Base-by-base conservation (phyloP, 2,113 vertebrate genomes). In the Empidonax alnorum region DNA sequence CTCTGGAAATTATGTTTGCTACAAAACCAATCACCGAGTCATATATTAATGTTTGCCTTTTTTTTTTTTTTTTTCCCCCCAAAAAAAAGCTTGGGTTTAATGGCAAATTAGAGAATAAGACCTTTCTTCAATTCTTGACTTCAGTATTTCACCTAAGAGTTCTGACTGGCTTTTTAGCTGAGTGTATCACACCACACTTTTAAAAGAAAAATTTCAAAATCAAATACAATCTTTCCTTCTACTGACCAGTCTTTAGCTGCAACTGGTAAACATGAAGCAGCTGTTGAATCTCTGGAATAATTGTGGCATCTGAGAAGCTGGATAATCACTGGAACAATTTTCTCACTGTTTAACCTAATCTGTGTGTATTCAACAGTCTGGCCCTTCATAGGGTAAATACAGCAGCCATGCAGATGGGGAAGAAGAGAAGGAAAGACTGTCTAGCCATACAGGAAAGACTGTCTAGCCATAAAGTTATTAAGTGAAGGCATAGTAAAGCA, bases 351-450 rank as follows among this genome's bases (percentile, higher is more conserved):
- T 91, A 76, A 91, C 46, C 17, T 74, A 76, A 92, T 67, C 59
- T 90, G 19, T 73, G 93, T 96, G 66, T 65, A 87, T 92, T 91
- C 83, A 90, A 85, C 50, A 83, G 59, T 86, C 59, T 93, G 68
- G 33, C 47, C 68, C 59, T 91, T 76, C 62, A 49, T 2, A 11
- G n/a, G 12, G 63, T 95, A 89, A 96, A 85, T 84, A 83, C 66
- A 93, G 67, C 55, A 94, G 47, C 22, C 19, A 30, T 67, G 28
- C 33, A 80, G 63, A 88, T 93, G 63, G 30, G n/a, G 19, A 93
- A 89, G 37, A 7, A 80, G 18, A 88, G 16, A 33, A 85, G 17
- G 31, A 83, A 88, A 58, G n/a, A 16, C 67, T 69, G 20, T 66
- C 72, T 93, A 88, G 72, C 42, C 68, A 66, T 69, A 62, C 6